Conservation (phyloP, 2,113 vertebrate genomes). For the Phylloscopus trochiloides region DNA sequence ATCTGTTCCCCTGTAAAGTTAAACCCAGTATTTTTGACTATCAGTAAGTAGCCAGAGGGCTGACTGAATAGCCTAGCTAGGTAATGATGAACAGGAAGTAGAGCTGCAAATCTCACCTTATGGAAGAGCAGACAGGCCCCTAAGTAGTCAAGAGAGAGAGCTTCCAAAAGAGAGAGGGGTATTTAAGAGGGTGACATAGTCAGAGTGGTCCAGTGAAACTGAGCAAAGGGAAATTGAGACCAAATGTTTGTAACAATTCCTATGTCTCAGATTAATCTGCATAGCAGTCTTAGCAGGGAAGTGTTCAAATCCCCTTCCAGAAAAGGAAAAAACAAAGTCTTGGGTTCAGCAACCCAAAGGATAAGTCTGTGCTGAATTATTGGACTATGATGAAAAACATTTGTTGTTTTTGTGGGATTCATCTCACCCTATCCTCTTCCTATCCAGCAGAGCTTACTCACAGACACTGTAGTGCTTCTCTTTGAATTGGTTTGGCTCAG, state of each 20-base stretch:
- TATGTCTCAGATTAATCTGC: neutral
- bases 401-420: constrained; percentile 8
- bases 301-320: constrained; percentile 2
- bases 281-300: neutral
- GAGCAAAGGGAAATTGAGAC: neutral
- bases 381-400: constrained; percentile 23
- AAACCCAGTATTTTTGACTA: neutral
- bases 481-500: constrained; percentile 19
- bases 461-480: neutral
- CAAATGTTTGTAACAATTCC: neutral
- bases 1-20: neutral
- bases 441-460: neutral
- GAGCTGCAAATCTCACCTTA: neutral
- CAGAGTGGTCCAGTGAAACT: neutral
- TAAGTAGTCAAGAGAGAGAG: neutral
- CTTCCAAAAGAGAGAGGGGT: neutral
- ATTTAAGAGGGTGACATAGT: neutral
- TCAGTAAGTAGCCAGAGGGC: neutral
- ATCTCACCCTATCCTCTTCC: neutral
- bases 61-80: neutral
- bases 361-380: constrained; percentile 15
- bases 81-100: neutral
- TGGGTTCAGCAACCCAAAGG: neutral
- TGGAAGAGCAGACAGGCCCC: neutral
- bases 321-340: neutral